These are phyloP conservation scores for Oopsacas minuta DNA, from an alignment of 37 sponge, comb jelly and placozoan genomes.

Conservation along the genomic window DNA sequence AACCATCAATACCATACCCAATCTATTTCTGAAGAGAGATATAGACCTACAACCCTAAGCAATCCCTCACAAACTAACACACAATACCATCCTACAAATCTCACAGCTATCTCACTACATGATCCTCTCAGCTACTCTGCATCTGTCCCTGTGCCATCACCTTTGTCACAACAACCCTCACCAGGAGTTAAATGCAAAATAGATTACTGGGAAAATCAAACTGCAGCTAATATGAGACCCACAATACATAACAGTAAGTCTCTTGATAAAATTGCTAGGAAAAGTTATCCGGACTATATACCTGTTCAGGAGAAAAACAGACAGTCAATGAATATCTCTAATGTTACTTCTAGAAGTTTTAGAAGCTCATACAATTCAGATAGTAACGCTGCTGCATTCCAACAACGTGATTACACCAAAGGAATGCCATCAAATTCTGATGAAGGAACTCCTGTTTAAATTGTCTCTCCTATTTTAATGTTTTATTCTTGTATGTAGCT, in stretches of 20 bases:
- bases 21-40: neutral
- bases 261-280: neutral
- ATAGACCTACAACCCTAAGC: neutral
- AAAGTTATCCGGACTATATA: neutral
- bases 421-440: neutral
- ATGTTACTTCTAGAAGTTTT: neutral
- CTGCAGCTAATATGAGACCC: neutral
- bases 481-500: neutral
- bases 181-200: neutral
- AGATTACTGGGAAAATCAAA: neutral
- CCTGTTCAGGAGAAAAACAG: neutral
- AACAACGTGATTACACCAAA: neutral
- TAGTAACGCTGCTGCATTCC: neutral
- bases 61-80: neutral
- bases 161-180: neutral
- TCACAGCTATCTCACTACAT: neutral
- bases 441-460: conserved; percentile 3
- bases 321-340: neutral
- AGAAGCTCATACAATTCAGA: neutral
- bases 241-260: neutral
- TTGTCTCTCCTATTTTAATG: neutral
- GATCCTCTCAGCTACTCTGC: neutral
- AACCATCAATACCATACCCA: neutral
- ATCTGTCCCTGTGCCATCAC: neutral
- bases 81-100: neutral